phyloP scores from a whole-genome alignment of 1,140 invertebrate genomes.

The Aphis craccivora region DNA sequence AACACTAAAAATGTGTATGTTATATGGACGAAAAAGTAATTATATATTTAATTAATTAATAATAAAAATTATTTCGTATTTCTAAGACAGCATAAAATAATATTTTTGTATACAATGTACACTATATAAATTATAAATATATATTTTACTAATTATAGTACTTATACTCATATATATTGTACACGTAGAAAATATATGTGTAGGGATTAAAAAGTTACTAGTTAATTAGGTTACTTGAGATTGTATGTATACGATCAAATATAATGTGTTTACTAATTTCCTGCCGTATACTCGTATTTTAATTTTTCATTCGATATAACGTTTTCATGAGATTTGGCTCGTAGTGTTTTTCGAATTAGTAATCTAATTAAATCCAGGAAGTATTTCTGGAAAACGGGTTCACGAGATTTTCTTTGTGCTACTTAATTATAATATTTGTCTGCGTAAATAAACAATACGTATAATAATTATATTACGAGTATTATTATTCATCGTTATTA shows the following conservation, averaged over 20 bases:
- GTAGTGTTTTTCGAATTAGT: not conserved
- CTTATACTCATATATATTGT: not conserved
- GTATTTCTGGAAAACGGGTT: not conserved
- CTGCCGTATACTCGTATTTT: not conserved
- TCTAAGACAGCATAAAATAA: no score
- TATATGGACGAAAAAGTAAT: not conserved
- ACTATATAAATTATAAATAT: not conserved
- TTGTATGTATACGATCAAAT: not conserved
- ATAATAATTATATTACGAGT: not conserved
- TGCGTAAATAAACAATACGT: not conserved
- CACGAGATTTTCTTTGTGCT: not conserved
- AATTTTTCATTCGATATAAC: not conserved
- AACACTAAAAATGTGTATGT: not conserved
- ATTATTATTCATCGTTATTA: not conserved
- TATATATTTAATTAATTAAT: not conserved
- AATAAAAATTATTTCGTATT: not conserved
- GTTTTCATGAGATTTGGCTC: not conserved
- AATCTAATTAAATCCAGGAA: conserved; percentile 14
- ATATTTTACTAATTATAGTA: no score
- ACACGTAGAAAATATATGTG: not conserved
- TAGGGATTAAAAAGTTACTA: not conserved
- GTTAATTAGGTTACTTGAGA: not conserved
- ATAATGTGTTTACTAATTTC: not conserved
- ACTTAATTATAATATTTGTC: not conserved
- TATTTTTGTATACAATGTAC: not conserved